Conservation (phyloP, 2,113 vertebrate species). For the Anhinga anhinga region DNA sequence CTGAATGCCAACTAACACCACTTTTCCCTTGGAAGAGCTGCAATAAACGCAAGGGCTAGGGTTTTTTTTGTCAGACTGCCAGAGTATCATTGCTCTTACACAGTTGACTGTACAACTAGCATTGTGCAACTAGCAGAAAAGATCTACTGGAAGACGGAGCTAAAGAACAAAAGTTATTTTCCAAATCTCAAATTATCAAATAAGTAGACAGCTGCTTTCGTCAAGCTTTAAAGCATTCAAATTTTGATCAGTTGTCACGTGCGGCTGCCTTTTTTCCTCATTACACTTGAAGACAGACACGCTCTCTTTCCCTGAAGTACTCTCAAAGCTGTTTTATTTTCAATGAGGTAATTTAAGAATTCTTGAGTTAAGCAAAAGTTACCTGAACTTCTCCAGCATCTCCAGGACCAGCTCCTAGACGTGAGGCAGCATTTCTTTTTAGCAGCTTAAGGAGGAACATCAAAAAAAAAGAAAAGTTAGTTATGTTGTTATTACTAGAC, state of each 20-base stretch:
- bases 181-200: neutral
- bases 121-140: neutral
- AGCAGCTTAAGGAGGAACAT: constrained; percentile 83
- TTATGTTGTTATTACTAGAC: neutral
- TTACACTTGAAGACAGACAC: neutral
- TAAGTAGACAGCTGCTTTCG: neutral
- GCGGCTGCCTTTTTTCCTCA: neutral
- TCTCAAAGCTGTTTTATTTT: neutral
- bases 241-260: neutral
- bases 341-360: neutral
- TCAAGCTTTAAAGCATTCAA: neutral
- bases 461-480: neutral
- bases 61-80: neutral
- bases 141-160: neutral
- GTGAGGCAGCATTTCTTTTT: constrained; percentile 93
- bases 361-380: neutral
- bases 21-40: neutral
- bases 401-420: constrained; percentile 90
- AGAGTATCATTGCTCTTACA: neutral
- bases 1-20: neutral
- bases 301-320: neutral
- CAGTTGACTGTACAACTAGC: neutral
- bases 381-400: constrained; percentile 97
- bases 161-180: neutral
- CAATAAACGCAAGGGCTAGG: neutral